phyloP scores from a whole-genome alignment of 2,113 vertebrate species.

The Vidua macroura region DNA sequence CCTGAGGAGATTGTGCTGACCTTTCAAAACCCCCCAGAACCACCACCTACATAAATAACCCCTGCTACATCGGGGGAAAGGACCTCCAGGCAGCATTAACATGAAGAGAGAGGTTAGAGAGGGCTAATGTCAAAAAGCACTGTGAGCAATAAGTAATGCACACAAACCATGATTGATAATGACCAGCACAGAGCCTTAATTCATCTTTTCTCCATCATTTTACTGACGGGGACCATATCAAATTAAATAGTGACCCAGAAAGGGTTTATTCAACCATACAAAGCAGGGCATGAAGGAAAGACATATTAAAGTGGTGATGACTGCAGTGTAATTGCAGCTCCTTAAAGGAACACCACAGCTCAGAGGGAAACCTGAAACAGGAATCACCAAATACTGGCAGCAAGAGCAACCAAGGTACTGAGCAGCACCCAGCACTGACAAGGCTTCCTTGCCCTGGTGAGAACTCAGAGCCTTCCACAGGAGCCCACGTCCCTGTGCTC shows the following conservation, averaged over 20 bases:
- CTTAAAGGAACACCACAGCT: conserved; percentile 25
- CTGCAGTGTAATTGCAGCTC: conserved; percentile 38
- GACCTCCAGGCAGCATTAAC: conserved; percentile 58
- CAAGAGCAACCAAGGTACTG: not conserved
- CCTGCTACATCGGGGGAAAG: conserved; percentile 35
- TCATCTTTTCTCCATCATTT: conserved; percentile 81
- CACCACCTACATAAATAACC: conserved; percentile 78
- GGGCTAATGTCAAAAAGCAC: conserved; percentile 79
- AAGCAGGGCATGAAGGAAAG: conserved; percentile 45
- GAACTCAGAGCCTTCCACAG: fast-evolving
- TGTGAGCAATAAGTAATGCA: conserved; percentile 83
- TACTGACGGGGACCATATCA: conserved; percentile 66
- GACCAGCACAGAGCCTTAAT: conserved; percentile 72
- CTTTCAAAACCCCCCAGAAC: conserved; percentile 74
- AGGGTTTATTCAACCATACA: conserved; percentile 72
- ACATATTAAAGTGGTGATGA: conserved; percentile 48
- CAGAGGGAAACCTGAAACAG: not conserved
- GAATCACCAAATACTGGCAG: not conserved
- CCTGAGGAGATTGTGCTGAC: conserved; percentile 66
- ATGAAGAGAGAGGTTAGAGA: conserved; percentile 64
- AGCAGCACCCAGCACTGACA: fast-evolving
- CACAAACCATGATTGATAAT: conserved; percentile 84
- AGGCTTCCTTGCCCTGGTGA: fast-evolving
- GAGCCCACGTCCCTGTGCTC: fast-evolving
- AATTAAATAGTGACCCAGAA: conserved; percentile 72